A percentile compares a stretch with the other conserved stretches of the same genome.
Conservation (phyloP, 2,888 invertebrate genomes). For the Selenia dentaria region DNA sequence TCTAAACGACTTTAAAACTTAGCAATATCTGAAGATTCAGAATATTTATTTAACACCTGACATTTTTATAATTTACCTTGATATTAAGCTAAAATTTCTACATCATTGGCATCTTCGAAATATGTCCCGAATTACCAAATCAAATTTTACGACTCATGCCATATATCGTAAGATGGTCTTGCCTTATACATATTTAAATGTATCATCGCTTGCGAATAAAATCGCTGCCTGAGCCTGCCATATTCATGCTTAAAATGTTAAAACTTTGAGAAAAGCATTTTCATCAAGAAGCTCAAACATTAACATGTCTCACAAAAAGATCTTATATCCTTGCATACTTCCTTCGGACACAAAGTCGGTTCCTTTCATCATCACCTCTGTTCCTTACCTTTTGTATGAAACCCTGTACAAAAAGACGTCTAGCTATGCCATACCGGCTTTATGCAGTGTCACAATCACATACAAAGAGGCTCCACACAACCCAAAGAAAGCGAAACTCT, state of each 20-base stretch:
- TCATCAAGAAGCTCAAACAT: not conserved
- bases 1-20: conserved; percentile 18
- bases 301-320: too few relatives aligned
- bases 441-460: conserved; percentile 39
- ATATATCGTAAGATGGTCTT: conserved; percentile 17
- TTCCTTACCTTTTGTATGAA: conserved; percentile 39
- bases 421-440: conserved; percentile 40
- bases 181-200: conserved; percentile 20
- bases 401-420: conserved; percentile 50
- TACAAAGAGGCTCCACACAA: conserved; percentile 60
- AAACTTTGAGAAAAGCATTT: not conserved
- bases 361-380: not conserved
- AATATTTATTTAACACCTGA: not conserved
- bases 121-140: conserved; percentile 43
- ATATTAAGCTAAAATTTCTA: conserved; percentile 39
- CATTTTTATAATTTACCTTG: conserved; percentile 49
- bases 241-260: not conserved
- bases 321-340: too few relatives aligned
- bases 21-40: not conserved
- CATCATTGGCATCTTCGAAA: conserved; percentile 43
- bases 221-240: not conserved
- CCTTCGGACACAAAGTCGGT: not conserved
- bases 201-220: conserved; percentile 10
- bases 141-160: conserved; percentile 34
- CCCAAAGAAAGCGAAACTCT: conserved; percentile 65